Percentiles rank a stretch among this genome's conserved stretches.
Evolutionary conservation across 2,113 vertebrate genomes (phyloP).

Genomic region (Coptodon bakossiorum): DNA sequence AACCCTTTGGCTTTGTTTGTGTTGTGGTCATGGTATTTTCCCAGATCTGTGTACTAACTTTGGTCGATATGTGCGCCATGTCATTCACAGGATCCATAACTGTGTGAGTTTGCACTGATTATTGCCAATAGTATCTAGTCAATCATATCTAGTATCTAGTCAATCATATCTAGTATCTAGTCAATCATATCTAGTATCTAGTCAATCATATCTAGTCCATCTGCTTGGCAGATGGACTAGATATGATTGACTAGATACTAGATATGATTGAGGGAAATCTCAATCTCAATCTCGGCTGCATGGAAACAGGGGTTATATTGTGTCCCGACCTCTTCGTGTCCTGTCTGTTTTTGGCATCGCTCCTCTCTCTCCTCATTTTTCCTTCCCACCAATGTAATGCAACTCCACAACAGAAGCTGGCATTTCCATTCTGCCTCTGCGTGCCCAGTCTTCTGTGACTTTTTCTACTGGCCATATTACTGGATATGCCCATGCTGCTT

Average conservation of each 20-base stretch:
- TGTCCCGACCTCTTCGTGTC: background rate
- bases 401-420: background rate
- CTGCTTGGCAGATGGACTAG: background rate
- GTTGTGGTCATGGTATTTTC: background rate
- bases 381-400: background rate
- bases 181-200: too few relatives aligned
- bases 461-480: background rate
- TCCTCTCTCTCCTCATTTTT: background rate
- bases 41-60: background rate
- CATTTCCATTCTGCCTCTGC: background rate
- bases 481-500: background rate
- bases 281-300: background rate
- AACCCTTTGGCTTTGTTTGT: background rate
- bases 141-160: too few relatives aligned
- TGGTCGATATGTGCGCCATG: background rate
- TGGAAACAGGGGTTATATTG: background rate
- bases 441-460: background rate
- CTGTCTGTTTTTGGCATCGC: background rate
- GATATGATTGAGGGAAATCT: background rate
- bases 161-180: too few relatives aligned
- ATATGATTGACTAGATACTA: background rate
- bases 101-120: background rate
- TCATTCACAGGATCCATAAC: background rate
- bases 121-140: background rate
- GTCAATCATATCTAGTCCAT: too few relatives aligned